Evolutionary conservation across 2,797 vertebrate species (phyloP).

Genomic region (Channa striata): DNA sequence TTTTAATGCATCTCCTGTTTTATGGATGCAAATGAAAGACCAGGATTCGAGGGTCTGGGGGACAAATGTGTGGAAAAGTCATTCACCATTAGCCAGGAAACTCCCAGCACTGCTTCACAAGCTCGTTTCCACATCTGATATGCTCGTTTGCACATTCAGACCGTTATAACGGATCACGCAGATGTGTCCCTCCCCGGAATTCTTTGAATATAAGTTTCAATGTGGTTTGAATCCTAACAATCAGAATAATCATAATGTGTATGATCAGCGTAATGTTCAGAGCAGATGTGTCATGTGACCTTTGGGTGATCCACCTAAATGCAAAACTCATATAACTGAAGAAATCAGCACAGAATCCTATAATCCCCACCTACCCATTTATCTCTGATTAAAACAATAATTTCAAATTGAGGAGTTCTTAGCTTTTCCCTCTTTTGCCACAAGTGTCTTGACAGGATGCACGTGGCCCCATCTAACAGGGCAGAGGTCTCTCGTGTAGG

Average conservation of each 20-base stretch:
- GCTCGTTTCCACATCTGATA: slow-evolving; percentile 16
- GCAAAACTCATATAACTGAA: not conserved
- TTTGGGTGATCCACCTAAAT: slow-evolving; percentile 9
- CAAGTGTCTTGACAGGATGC: not conserved
- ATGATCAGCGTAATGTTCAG: not conserved
- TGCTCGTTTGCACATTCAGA: not conserved
- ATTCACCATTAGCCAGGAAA: slow-evolving; percentile 30
- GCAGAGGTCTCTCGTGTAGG: not conserved
- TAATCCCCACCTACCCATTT: not conserved
- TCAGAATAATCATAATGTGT: too few species aligned
- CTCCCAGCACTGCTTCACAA: slow-evolving; percentile 15
- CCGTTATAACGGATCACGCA: not conserved
- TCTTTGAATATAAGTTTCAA: not conserved
- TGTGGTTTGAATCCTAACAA: not conserved
- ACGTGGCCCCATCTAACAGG: too few species aligned
- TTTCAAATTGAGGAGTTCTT: not conserved
- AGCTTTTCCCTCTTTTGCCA: not conserved
- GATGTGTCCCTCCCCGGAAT: not conserved
- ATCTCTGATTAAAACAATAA: not conserved
- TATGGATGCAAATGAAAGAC: slow-evolving; percentile 26
- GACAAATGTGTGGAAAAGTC: slow-evolving; percentile 32
- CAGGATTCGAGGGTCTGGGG: not conserved
- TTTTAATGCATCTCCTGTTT: slow-evolving; percentile 25
- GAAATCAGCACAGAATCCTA: not conserved
- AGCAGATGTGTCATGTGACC: slow-evolving; percentile 8